Base-by-base conservation (phyloP, 2,888 invertebrate genomes). In the Strigamia transsilvanica region DNA sequence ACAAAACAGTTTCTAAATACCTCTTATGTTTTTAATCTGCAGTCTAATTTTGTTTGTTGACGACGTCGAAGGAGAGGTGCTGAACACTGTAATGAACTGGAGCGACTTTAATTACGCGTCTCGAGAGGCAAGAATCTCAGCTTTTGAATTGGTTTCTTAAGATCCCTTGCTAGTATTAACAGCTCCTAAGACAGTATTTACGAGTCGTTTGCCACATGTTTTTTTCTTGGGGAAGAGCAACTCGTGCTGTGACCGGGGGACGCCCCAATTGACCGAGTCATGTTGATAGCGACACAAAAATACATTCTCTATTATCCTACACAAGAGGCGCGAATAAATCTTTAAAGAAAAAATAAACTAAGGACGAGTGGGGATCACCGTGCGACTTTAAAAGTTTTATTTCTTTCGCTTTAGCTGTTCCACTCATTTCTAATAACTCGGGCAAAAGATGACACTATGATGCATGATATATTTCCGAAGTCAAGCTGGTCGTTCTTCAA, bases 101-200 rank as follows among this genome's bases (percentile, higher is more conserved):
- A 73, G 23, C 73, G 32, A 73, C 73, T 73, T 73, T 73, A 73
- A 73, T 73, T 73, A 73, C 73, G 23, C 73, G 73, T 73, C 73
- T 73, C 73, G 32, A 73, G 73, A 27, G 73, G 73, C 73, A 73
- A 32, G 73, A 73, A 73, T 73, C 73, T 73, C 73, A 32, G 73
- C 73, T 27, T 73, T 73, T 73, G 73, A 73, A 73, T 73, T 73
- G 73, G 73, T 73, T 73, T 73, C 32, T 27, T 73, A 73, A 73
- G 73, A 73, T 73, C 73, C 73, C 73, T 73, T 32, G 73, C 73
- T 73, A 73, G 73, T 27, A 23, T 73, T 73, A 73, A 73, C 73
- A 73, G 73, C 73, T 73, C 73, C 73, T 73, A 73, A 73, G 73
- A 73, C 73, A 73, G 73, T 73, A 23, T 73, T 73, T 73, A 73